These are phyloP conservation scores for Onthophagus sagittarius DNA, from an alignment of 2,888 invertebrate genomes.

Conservation along the genomic window DNA sequence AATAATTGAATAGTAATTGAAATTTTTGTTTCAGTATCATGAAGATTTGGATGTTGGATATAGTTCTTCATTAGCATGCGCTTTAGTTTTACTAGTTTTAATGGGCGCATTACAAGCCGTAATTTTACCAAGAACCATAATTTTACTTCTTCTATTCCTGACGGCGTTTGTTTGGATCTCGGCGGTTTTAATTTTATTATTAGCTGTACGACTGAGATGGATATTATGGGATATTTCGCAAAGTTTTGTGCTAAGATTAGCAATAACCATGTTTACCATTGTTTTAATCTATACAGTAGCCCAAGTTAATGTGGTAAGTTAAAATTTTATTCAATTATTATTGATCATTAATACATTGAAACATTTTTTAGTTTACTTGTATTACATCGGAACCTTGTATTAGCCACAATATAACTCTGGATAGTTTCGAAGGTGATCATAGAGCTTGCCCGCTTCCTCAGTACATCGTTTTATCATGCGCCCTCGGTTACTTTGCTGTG, in stretches of 20 bases:
- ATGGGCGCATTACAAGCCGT: slow-evolving; percentile 74
- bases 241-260: slow-evolving; percentile 76
- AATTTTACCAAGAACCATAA: slow-evolving; percentile 79
- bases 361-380: slow-evolving; percentile 59
- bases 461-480: slow-evolving; percentile 81
- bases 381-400: slow-evolving; percentile 52
- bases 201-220: slow-evolving; percentile 79
- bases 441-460: slow-evolving; percentile 80
- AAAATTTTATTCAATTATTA: not conserved
- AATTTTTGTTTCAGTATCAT: slow-evolving; percentile 65
- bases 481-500: slow-evolving; percentile 78
- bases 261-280: slow-evolving; percentile 83
- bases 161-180: slow-evolving; percentile 90
- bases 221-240: slow-evolving; percentile 84
- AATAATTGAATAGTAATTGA: no score
- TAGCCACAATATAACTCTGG: slow-evolving; percentile 53
- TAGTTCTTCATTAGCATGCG: slow-evolving; percentile 76
- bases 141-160: slow-evolving; percentile 78
- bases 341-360: slow-evolving; percentile 16
- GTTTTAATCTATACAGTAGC: slow-evolving; percentile 84
- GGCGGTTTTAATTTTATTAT: slow-evolving; percentile 75
- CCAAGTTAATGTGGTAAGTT: slow-evolving; percentile 88
- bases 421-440: slow-evolving; percentile 57
- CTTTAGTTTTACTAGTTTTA: slow-evolving; percentile 69
- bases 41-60: slow-evolving; percentile 82